Evolutionary conservation across 2,888 invertebrate species (phyloP), one percentile per base, ranked within the genome.

Genomic region (Sericinus montela): DNA sequence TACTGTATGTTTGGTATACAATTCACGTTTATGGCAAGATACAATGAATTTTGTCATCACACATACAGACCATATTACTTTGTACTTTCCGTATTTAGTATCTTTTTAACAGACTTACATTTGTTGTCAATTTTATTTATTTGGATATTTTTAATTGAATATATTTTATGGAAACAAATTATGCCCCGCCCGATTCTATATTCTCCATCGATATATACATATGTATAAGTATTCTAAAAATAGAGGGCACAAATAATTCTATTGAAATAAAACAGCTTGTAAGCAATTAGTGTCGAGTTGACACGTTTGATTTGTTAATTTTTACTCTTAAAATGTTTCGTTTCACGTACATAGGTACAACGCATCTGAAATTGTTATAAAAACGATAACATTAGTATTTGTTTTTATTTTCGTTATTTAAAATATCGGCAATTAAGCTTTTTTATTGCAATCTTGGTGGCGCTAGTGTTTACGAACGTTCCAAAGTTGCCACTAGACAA

Each of bases 401-500:
- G 29, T 46, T 47, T 53, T 44, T 48, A 28, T 37, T 43, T 44
- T 47, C 49, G 55, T 57, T 25, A 39, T 44, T 44, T 47, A 51
- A 56, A 58, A 19, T 19, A 3, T n/a, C n/a, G n/a, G n/a, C 15
- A n/a, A 35, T 35, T 28, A 32, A 37, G 35, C 25, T 29, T 42
- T 50, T 36, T 14, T 38, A 11, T 50, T 23, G 32, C 47, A 38
- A 38, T 16, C 40, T 38, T 40, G 55, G 54, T 61, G 64, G 59
- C 60, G 49, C 52, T 52, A 49, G 54, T 56, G 67, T 67, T 60
- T 65, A 64, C 61, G 60, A 65, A 54, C 56, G 48, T 41, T 47
- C 49, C 53, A 11, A 56, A 57, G 59, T 60, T 61, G 62, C 59
- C 63, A 60, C 51, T 50, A 44, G n/a, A 44, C 45, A 50, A 52